Percentiles rank a stretch among this genome's conserved stretches.
Conservation (phyloP, 1,140 invertebrate species). For the Rhopalosiphum padi region DNA sequence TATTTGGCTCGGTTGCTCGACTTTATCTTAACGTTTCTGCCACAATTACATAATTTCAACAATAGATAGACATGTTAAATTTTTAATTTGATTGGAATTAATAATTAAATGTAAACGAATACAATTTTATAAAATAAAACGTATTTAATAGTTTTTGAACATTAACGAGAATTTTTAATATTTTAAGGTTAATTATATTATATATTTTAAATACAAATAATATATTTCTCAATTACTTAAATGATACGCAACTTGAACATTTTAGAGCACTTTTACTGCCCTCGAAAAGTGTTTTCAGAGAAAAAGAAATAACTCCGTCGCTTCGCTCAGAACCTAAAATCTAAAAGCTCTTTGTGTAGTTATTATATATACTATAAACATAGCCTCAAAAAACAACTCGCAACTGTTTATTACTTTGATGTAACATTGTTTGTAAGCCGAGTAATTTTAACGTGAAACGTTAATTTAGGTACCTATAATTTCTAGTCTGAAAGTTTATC, state of each 20-base stretch:
- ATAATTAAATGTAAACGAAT: not conserved
- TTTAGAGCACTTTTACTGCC: not conserved
- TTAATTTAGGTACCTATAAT: conserved; percentile 20
- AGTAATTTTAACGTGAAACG: conserved; percentile 21
- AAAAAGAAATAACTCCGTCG: not conserved
- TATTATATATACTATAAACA: not conserved
- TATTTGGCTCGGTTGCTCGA: not conserved
- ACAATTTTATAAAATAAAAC: not conserved
- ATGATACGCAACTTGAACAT: not conserved
- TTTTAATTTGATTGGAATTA: not conserved
- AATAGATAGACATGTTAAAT: not conserved
- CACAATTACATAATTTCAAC: rapidly evolving
- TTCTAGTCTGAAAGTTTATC: conserved; percentile 5
- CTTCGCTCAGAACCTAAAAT: not conserved
- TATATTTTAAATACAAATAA: not conserved
- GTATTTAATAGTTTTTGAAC: not conserved
- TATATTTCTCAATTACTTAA: not conserved
- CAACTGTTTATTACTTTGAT: conserved; percentile 32
- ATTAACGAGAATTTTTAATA: not conserved
- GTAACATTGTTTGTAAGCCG: conserved; percentile 33
- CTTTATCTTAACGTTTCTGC: not conserved
- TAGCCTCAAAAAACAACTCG: not conserved
- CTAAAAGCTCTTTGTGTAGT: conserved; percentile 18
- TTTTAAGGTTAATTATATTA: not conserved
- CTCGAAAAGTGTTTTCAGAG: not conserved